phyloP scores from a whole-genome alignment of 2,797 vertebrate species.

The Sebastes hubbsi region DNA sequence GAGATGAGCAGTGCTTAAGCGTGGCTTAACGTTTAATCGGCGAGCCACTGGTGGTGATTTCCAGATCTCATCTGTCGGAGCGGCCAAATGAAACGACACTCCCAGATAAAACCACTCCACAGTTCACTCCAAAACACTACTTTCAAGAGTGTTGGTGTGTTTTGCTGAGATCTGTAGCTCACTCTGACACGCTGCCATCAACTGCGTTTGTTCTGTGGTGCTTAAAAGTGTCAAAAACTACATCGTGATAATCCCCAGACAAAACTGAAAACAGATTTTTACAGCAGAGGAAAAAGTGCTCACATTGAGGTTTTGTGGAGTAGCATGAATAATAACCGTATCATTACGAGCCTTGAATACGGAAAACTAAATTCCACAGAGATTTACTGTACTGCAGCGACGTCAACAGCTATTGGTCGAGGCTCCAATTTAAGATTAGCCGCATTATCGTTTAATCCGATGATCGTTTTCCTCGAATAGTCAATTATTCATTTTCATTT shows the following conservation, averaged over 20 bases:
- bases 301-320: conserved; percentile 4
- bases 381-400: conserved; percentile 10
- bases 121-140: neutral
- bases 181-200: neutral
- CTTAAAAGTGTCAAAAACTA: conserved; percentile 16
- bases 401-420: neutral
- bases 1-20: conserved; percentile 78
- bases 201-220: conserved; percentile 4
- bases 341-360: conserved; percentile 14
- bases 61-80: conserved; percentile 36
- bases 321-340: conserved; percentile 28
- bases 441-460: neutral
- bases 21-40: conserved; percentile 74
- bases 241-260: conserved; percentile 7
- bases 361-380: conserved; percentile 2
- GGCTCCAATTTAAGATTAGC: neutral
- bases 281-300: neutral
- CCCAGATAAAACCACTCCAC: no score
- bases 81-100: conserved; percentile 3
- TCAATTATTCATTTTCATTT: neutral
- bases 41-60: conserved; percentile 21
- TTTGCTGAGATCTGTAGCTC: neutral
- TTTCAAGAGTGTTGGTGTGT: neutral
- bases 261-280: conserved; percentile 3
- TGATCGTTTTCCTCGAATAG: neutral